Percentiles rank a stretch among this genome's conserved stretches.
These are phyloP conservation scores for Dascyllus trimaculatus DNA, from an alignment of 2,113 vertebrate genomes.

Conservation along the genomic window DNA sequence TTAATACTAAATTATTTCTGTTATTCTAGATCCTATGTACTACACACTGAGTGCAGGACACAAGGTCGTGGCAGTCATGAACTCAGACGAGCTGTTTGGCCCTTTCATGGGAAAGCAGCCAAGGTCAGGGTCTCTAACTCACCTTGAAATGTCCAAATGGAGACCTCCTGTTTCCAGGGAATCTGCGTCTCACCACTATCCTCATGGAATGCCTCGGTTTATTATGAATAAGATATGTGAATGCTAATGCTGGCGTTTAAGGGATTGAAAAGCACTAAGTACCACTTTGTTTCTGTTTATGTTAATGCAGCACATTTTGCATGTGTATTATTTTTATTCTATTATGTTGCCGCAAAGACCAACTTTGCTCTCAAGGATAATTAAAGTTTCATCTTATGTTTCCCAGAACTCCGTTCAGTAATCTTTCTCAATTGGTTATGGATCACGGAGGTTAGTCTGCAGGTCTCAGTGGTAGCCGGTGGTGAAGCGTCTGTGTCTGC, in stretches of 20 bases:
- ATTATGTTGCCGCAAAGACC: conserved; percentile 15
- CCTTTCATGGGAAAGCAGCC: conserved; percentile 64
- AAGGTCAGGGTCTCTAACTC: conserved; percentile 61
- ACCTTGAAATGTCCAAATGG: conserved; percentile 77
- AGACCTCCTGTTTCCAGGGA: conserved; percentile 64
- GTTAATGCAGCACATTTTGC: conserved; percentile 16
- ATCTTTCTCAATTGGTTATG: conserved; percentile 72
- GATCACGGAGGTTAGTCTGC: conserved; percentile 66
- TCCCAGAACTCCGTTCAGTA: conserved; percentile 55
- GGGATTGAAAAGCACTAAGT: conserved; percentile 11
- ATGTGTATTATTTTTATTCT: background rate
- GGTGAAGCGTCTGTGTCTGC: conserved; percentile 29
- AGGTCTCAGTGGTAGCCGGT: conserved; percentile 32
- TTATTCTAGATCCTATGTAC: background rate
- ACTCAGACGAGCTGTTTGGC: conserved; percentile 16
- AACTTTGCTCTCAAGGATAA: conserved; percentile 24
- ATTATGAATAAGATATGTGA: conserved; percentile 55
- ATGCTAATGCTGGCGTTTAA: conserved; percentile 40
- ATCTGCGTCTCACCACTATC: conserved; percentile 44
- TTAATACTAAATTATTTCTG: background rate
- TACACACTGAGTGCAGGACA: background rate
- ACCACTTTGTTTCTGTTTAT: conserved; percentile 13
- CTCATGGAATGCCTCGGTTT: conserved; percentile 64
- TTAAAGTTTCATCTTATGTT: conserved; percentile 38
- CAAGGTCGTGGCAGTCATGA: background rate